A percentile compares a stretch with the other conserved stretches of the same genome.
phyloP scores from a whole-genome alignment of 2,797 vertebrate species.

The Falco rusticolus region DNA sequence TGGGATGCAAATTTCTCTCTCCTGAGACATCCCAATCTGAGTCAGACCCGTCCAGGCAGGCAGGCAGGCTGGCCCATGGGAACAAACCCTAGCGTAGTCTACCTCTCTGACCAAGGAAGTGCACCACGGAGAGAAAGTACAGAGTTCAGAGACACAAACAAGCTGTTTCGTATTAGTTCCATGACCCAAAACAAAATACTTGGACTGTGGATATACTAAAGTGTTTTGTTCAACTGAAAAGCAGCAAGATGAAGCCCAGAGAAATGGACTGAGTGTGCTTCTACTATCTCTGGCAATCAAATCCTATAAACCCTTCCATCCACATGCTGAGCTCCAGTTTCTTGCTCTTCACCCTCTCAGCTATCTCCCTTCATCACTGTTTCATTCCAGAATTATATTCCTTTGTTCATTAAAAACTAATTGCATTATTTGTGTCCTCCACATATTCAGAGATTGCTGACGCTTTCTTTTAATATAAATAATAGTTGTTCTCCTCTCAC shows the following conservation, averaged over 20 bases:
- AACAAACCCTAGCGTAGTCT: neutral
- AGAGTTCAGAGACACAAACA: neutral
- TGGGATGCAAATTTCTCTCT: neutral
- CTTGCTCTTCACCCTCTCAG: neutral
- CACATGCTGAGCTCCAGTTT: neutral
- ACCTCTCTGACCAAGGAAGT: neutral
- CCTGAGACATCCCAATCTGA: neutral
- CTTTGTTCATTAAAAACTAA: neutral
- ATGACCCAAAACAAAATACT: neutral
- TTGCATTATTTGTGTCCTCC: neutral
- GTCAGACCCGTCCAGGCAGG: neutral
- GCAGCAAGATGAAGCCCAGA: neutral
- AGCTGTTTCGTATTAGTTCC: slow-evolving; percentile 5
- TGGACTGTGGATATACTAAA: neutral
- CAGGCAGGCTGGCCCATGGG: neutral
- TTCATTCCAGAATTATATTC: neutral
- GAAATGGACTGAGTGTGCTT: neutral
- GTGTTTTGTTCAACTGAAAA: neutral
- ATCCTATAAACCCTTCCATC: neutral
- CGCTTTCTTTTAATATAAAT: neutral
- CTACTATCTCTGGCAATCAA: neutral
- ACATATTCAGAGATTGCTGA: neutral
- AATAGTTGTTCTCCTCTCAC: neutral
- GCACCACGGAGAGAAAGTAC: neutral
- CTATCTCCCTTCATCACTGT: neutral